Evolutionary conservation across 1,140 invertebrate species (phyloP).

Genomic region (Cotesia chilonis): DNA sequence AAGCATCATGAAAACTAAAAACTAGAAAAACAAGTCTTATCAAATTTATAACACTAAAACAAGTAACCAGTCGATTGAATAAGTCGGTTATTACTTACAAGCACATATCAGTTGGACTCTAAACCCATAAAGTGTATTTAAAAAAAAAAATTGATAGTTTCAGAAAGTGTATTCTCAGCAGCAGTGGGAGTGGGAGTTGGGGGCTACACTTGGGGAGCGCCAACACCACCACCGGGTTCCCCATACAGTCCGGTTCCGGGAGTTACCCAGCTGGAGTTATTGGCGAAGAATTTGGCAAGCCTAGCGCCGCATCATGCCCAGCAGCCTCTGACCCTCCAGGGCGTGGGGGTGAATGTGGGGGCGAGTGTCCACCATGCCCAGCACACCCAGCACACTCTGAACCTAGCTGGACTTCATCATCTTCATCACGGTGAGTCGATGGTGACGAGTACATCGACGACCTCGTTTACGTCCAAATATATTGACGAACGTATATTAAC

Average conservation of each 20-base stretch:
- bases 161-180: constrained; percentile 73
- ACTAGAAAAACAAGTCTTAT: too few relatives aligned
- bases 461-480: constrained; percentile 43
- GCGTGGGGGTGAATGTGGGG: constrained; percentile 60
- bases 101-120: too few relatives aligned
- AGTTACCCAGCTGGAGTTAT: constrained; percentile 70
- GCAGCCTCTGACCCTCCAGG: constrained; percentile 59
- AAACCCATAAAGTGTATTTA: neutral
- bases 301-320: constrained; percentile 55
- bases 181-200: constrained; percentile 65
- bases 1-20: too few relatives aligned
- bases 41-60: too few relatives aligned
- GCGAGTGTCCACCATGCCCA: constrained; percentile 59
- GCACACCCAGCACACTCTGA: constrained; percentile 61
- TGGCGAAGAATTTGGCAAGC: constrained; percentile 65
- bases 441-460: constrained; percentile 44
- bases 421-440: constrained; percentile 59
- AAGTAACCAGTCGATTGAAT: too few relatives aligned
- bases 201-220: constrained; percentile 72
- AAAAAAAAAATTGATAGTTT: constrained; percentile 62
- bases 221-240: constrained; percentile 74
- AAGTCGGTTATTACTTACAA: too few relatives aligned
- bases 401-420: constrained; percentile 61
- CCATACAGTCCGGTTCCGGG: constrained; percentile 72
- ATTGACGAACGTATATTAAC: constrained; percentile 42